Base-by-base conservation (phyloP, 2,797 vertebrate species). In the Brachymystax lenok region DNA sequence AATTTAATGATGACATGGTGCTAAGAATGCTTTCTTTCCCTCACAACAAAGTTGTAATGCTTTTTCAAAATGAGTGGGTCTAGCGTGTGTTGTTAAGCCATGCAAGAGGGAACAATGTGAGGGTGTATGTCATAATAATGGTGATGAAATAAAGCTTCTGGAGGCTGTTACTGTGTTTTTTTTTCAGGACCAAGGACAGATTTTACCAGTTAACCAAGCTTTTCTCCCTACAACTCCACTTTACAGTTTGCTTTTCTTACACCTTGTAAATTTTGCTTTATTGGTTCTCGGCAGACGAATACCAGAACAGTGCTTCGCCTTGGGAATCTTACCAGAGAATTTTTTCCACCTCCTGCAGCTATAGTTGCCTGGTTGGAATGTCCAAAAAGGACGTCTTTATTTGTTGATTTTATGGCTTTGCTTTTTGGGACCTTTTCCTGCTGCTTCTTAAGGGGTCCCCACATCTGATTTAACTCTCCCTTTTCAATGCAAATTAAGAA, bases 401-500 rank as follows among this genome's bases (percentile, higher is more conserved):
- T 90, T 89, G 87, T 78, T 86, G 91, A 90, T 89, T 92, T 91
- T 91, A 90, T 86, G 90, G 84, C 90, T 92, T 90, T 93, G 92
- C 87, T 92, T 89, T 92, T 89, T 86, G 88, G 88, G 88, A 87
- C 88, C 86, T 85, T 91, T 92, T 92, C 88, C 89, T 90, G 91
- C 85, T 89, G 91, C 92, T 91, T 93, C 91, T 90, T 90, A 92
- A 87, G 83, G 85, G 92, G 87, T 91, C 86, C 88, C 90, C 89
- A 91, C 90, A 90, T 92, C 86, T 92, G 91, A 88, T 89, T 91
- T 84, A 91, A 88, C 90, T 91, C 92, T 91, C 90, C 91, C 92
- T 94, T 94, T 92, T 93, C 87, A 92, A 93, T 91, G 91, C 91
- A 91, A 92, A 88, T 91, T 88, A 80, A 92, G 84, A 91, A 81